Evolutionary conservation across 2,797 vertebrate species (phyloP).

Genomic region (Ficedula albicollis): DNA sequence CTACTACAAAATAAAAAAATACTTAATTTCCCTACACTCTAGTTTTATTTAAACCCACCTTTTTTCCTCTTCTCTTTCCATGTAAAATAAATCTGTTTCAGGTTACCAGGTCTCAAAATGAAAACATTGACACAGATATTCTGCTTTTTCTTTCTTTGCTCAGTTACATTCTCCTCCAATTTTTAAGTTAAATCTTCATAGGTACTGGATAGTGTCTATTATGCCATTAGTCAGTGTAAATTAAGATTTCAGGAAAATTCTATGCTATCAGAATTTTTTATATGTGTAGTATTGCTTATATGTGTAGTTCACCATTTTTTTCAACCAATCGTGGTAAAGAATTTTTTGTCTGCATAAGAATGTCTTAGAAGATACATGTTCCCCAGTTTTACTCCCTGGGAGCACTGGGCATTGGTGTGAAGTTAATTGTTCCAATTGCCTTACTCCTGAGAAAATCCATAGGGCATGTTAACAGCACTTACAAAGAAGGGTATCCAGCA

Average conservation of each 20-base stretch:
- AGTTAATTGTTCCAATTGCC: not conserved
- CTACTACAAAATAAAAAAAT: not conserved
- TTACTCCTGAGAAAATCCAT: not conserved
- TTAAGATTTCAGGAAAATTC: not conserved
- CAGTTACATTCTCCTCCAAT: not conserved
- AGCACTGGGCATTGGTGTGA: not conserved
- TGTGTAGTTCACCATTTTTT: not conserved
- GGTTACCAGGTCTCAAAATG: not conserved
- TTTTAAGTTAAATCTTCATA: not conserved
- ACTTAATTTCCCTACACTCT: not conserved
- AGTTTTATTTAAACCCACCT: fast-evolving
- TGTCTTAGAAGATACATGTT: not conserved
- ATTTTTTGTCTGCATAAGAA: not conserved
- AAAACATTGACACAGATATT: not conserved
- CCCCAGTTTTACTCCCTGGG: not conserved
- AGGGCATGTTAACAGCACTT: not conserved
- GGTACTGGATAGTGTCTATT: not conserved
- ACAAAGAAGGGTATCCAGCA: not conserved
- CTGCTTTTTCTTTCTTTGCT: not conserved
- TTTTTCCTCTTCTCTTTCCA: not conserved
- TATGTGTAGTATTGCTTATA: too few relatives aligned
- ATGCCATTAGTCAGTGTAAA: not conserved
- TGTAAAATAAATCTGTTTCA: not conserved
- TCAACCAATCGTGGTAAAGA: not conserved
- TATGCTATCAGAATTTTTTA: not conserved